phyloP scores from a whole-genome alignment of 2,113 vertebrate genomes.

The Nannobrachium achirus region DNA sequence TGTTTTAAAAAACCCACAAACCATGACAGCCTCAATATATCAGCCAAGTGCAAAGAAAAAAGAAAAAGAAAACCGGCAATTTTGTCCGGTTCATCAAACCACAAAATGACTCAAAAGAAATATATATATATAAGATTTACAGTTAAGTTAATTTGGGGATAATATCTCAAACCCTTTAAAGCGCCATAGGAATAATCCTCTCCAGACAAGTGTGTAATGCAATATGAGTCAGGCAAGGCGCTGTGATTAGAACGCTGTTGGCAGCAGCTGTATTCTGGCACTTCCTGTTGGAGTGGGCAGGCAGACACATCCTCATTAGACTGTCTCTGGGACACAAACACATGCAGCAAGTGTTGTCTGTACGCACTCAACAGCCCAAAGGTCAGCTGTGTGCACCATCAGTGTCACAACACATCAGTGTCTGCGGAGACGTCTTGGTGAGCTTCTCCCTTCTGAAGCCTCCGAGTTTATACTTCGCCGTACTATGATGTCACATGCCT shows the following conservation, averaged over 20 bases:
- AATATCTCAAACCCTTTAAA: slow-evolving; percentile 4
- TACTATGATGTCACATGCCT: no score
- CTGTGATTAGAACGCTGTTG: slow-evolving; percentile 83
- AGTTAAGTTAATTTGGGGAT: background rate
- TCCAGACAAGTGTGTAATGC: slow-evolving; percentile 33
- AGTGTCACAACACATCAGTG: slow-evolving; percentile 76
- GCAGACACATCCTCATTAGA: slow-evolving; percentile 80
- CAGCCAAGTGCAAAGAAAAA: background rate
- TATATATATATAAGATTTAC: slow-evolving; percentile 1
- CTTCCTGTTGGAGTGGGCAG: slow-evolving; percentile 74
- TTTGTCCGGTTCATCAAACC: background rate
- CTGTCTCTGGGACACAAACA: slow-evolving; percentile 80
- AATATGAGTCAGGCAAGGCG: slow-evolving; percentile 66
- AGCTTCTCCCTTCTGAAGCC: slow-evolving; percentile 34
- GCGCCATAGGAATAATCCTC: slow-evolving; percentile 11
- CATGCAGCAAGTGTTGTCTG: slow-evolving; percentile 79
- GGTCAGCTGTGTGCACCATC: slow-evolving; percentile 78
- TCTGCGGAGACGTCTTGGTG: slow-evolving; percentile 44
- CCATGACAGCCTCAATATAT: background rate
- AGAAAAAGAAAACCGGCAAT: background rate
- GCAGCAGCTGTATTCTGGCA: slow-evolving; percentile 81
- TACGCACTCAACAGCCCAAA: slow-evolving; percentile 78
- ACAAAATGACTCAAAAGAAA: slow-evolving; percentile 16
- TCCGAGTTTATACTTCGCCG: no score
- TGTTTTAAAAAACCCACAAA: background rate